Evolutionary conservation across 2,797 vertebrate genomes (phyloP), one percentile per base, ranked within the genome.

Genomic region (Prunella strophiata): DNA sequence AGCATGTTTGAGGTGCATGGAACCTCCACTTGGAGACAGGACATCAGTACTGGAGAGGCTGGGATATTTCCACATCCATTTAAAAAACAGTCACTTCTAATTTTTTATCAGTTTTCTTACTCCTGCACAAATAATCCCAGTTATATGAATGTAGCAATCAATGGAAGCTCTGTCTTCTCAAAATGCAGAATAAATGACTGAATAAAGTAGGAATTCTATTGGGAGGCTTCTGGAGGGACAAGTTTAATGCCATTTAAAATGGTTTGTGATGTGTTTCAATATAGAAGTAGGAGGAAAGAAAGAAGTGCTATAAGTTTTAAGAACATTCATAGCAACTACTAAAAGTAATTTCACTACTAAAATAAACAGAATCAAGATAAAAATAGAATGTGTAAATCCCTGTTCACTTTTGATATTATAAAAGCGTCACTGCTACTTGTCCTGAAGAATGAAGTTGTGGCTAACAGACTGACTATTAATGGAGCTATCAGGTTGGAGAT

Each of bases 21-120:
- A 70, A 61, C 58, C 25, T 81, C 30, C 47, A 29, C 15, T 47
- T 82, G 13, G 45, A 75, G 54, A 59, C 25, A 43, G 36, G 30
- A 91, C 23, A 9, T 76, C 36, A 84, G 22, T 38, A 22, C 38
- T 57, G n/a, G 9, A 76, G 58, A 75, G 38, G 34, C 0, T 84
- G 47, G 29, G 78, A 29, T 91, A 68, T 84, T 93, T 89, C 38
- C 27, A 43, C 67, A 80, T 29, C 16, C 26, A 45, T 89, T 78
- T 88, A 45, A 78, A 75, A 95, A 95, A 74, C 10, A 83, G 42
- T 52, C 3, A 11, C 72, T 77, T 73, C 29, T 88, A 48, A n/a
- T 45, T 93, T 94, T 91, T 88, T 43, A 83, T 89, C 70, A 63
- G 11, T 61, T 72, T 94, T 74, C 57, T 94, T 89, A 74, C 34